Evolutionary conservation across 2,797 vertebrate genomes (phyloP).

Genomic region (Argyrosomus regius): DNA sequence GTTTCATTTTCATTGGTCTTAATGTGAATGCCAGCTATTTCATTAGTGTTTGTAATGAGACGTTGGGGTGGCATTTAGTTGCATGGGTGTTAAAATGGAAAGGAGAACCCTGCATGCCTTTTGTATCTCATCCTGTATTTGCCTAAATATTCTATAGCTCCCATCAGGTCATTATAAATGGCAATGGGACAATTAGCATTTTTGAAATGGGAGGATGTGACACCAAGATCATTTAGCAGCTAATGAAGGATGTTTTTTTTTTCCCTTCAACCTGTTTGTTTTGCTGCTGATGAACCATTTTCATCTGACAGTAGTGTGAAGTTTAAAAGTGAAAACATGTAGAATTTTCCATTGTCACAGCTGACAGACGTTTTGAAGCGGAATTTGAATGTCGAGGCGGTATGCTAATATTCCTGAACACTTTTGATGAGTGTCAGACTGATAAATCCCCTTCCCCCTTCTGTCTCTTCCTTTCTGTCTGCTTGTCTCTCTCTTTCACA

Average conservation of each 20-base stretch:
- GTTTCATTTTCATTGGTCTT: constrained; percentile 65
- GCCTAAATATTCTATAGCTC: constrained; percentile 60
- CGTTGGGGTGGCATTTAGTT: constrained; percentile 64
- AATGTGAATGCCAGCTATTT: constrained; percentile 71
- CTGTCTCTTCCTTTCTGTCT: constrained; percentile 19
- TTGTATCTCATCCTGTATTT: constrained; percentile 43
- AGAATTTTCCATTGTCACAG: constrained; percentile 45
- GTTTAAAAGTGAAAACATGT: constrained; percentile 41
- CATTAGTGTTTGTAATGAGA: constrained; percentile 68
- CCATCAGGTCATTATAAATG: constrained; percentile 55
- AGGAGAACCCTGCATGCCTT: constrained; percentile 26
- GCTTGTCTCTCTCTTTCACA: constrained; percentile 23
- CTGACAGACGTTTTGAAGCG: constrained; percentile 49
- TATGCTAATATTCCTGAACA: constrained; percentile 64
- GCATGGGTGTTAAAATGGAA: constrained; percentile 64
- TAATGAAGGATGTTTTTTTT: constrained; percentile 52
- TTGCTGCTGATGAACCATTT: constrained; percentile 32
- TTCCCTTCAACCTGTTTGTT: constrained; percentile 42
- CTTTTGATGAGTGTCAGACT: constrained; percentile 59
- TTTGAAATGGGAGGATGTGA: constrained; percentile 46
- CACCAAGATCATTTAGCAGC: constrained; percentile 52
- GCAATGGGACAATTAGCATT: constrained; percentile 68
- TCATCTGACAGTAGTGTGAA: constrained; percentile 15
- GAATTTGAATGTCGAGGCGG: constrained; percentile 52
- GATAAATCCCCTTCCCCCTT: constrained; percentile 31